Evolutionary conservation across 2,113 vertebrate genomes (phyloP).

Genomic region (Urocitellus parryii): DNA sequence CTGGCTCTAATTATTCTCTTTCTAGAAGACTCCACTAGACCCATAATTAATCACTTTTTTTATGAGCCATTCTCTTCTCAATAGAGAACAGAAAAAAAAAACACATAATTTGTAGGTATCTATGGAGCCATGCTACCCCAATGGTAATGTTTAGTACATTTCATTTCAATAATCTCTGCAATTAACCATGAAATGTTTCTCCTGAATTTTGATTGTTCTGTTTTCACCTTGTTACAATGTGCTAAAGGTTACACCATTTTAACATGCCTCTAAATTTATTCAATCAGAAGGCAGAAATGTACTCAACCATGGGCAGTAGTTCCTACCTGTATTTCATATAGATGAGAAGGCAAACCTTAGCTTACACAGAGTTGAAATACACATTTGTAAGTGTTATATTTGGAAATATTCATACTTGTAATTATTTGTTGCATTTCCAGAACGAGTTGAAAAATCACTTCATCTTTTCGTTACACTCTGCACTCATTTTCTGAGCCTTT

Average conservation of each 20-base stretch:
- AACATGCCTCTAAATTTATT: not conserved
- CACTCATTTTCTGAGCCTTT: not conserved
- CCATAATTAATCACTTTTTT: not conserved
- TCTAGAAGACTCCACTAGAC: not conserved
- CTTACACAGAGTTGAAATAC: not conserved
- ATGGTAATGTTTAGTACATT: not conserved
- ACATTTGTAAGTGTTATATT: not conserved
- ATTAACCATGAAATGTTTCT: not conserved
- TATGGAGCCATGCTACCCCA: not conserved
- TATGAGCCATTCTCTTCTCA: not conserved
- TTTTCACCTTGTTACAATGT: not conserved
- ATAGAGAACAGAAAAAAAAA: not conserved
- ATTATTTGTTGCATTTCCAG: not conserved
- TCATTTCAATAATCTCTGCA: not conserved
- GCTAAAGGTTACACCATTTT: not conserved
- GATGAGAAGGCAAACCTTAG: not conserved
- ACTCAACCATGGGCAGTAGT: accelerated
- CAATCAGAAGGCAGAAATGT: not conserved
- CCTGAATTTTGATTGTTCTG: not conserved
- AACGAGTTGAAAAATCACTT: not conserved
- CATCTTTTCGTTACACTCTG: not conserved
- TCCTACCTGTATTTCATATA: not conserved
- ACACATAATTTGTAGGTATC: not conserved
- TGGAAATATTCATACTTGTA: not conserved
- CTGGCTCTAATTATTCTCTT: no score